Evolutionary conservation across 2,888 invertebrate genomes (phyloP), one percentile per base, ranked within the genome.

Genomic region (Chymomyza fuscimana): DNA sequence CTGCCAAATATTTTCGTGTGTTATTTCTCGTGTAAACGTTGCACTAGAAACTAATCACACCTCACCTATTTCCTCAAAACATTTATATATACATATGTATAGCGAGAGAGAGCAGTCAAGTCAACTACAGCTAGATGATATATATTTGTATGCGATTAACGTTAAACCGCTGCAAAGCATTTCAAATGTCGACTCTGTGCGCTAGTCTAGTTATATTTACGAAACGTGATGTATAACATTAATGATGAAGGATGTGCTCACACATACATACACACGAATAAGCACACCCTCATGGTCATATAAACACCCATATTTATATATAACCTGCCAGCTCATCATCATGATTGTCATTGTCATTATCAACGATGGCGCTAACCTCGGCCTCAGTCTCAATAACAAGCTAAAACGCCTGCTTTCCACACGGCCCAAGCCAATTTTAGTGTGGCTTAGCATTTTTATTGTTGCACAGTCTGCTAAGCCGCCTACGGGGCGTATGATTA

Each of bases 101-200:
- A 32, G 32, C 5, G 32, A 32, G 32, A 32, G 7, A 19, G 16
- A 19, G 7, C 6, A 9, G 10, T 7, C 7, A 7, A 54, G 16
- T 52, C 16, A 52, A 32, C 32, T 5, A 16, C 2, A 67, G 40
- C 25, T 36, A 62, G 64, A 36, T 62, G 66, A 63, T 25, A 59
- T 70, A 75, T 76, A 81, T 85, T 87, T 87, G 80, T 82, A 80
- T 81, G 81, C 84, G 88, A 86, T 88, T 88, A 84, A 77, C 79
- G 76, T 76, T 76, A 74, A 80, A 78, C 61, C 78, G 76, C 73
- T 78, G 72, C 74, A 71, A 66, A 75, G 74, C 73, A 75, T 76
- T 68, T 51, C 15, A 3, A 50, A 52, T 32, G 6, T 51, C 12
- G 25, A 29, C 36, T 60, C 40, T 40, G 60, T 50, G 50, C 72